phyloP scores from a whole-genome alignment of 2,797 vertebrate species.

The Gallinago solitaria region DNA sequence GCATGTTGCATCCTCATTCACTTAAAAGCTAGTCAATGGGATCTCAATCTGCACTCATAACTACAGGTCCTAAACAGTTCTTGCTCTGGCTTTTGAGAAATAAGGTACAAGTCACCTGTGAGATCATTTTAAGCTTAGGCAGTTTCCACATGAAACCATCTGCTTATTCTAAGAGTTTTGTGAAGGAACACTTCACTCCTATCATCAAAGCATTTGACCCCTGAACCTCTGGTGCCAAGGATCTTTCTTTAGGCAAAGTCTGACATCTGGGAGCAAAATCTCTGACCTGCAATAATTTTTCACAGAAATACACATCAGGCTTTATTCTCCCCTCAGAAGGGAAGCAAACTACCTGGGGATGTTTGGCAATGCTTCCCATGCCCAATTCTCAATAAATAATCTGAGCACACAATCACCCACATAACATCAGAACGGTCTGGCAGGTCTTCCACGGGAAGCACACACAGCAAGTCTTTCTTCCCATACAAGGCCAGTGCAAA shows the following conservation, averaged over 20 bases:
- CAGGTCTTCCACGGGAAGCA: not conserved
- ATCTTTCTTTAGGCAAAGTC: not conserved
- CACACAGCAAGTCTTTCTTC: not conserved
- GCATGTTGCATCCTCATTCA: not conserved
- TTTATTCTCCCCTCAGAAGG: not conserved
- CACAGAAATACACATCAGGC: not conserved
- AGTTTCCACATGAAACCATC: constrained; percentile 62
- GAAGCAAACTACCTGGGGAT: not conserved
- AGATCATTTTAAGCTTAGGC: constrained; percentile 45
- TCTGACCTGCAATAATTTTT: not conserved
- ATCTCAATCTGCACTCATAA: not conserved
- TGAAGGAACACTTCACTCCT: constrained; percentile 60
- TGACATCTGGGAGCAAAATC: not conserved
- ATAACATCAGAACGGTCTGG: not conserved
- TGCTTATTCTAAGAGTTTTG: constrained; percentile 65
- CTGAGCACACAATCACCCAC: not conserved
- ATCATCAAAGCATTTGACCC: constrained; percentile 75
- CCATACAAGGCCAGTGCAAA: not conserved
- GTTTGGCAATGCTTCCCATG: not conserved
- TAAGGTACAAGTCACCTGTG: constrained; percentile 77
- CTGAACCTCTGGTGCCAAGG: constrained; percentile 49
- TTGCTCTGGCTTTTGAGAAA: constrained; percentile 69
- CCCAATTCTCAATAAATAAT: not conserved
- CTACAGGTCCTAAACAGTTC: not conserved
- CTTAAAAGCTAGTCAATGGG: not conserved